phyloP scores from a whole-genome alignment of 2,888 invertebrate genomes.

The Kryphioiulus occultus region DNA sequence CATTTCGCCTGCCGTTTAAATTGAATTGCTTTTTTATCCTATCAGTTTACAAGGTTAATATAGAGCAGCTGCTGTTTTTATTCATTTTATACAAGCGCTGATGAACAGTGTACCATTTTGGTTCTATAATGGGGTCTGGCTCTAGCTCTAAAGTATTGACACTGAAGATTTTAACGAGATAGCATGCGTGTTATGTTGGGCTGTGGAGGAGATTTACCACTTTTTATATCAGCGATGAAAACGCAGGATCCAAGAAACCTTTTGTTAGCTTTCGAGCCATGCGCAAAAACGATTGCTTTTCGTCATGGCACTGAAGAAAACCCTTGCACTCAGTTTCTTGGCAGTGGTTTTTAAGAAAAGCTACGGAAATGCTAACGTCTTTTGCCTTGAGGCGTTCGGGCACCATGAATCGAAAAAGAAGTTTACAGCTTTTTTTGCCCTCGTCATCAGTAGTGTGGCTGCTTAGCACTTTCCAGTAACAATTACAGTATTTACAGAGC shows the following conservation, averaged over 20 bases:
- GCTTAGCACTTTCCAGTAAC: conserved; percentile 10
- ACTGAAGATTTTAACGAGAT: conserved; percentile 31
- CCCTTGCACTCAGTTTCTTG: neutral
- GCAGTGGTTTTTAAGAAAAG: conserved; percentile 1
- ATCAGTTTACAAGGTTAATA: conserved; percentile 35
- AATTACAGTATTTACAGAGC: conserved; percentile 24
- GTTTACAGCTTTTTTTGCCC: neutral
- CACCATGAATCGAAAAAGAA: neutral
- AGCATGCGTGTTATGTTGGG: neutral
- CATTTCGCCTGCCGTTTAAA: conserved; percentile 25
- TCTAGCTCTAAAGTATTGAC: conserved; percentile 18
- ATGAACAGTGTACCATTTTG: conserved; percentile 18
- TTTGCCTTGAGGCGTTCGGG: neutral
- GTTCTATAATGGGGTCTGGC: neutral
- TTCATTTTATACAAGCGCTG: conserved; percentile 25
- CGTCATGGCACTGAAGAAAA: neutral
- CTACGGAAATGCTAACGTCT: neutral
- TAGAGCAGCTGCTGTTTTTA: conserved; percentile 25
- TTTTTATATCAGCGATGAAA: conserved; percentile 25
- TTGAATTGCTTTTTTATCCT: conserved; percentile 35
- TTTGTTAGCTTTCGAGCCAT: conserved; percentile 7
- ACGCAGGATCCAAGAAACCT: conserved; percentile 1
- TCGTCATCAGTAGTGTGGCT: neutral
- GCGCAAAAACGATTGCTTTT: conserved; percentile 10
- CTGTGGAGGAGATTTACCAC: neutral